Evolutionary conservation across 2,888 invertebrate species (phyloP).

Genomic region (Microplitis deprimator): DNA sequence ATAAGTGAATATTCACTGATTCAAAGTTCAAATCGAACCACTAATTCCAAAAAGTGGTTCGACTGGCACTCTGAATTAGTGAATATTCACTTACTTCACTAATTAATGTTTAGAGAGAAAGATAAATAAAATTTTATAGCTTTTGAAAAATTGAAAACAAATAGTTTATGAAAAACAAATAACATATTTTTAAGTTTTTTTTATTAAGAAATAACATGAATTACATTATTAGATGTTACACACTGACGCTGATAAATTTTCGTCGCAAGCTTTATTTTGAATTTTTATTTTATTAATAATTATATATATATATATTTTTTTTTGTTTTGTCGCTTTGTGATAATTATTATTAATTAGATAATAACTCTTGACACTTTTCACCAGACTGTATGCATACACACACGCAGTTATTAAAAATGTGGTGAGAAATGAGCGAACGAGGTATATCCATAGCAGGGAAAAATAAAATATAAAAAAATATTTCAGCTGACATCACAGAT

Average conservation of each 20-base stretch:
- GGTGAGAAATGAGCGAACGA: not conserved
- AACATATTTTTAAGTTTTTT: constrained; percentile 22
- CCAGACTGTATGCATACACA: not conserved
- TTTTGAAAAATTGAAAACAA: not conserved
- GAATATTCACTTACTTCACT: too few species aligned
- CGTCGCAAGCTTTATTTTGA: constrained; percentile 30
- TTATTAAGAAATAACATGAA: constrained; percentile 36
- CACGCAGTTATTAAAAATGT: not conserved
- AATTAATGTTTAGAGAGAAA: too few species aligned
- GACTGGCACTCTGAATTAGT: too few species aligned
- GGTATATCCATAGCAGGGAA: constrained; percentile 1
- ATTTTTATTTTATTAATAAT: constrained; percentile 15
- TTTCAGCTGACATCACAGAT: not conserved
- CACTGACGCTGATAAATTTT: constrained; percentile 30
- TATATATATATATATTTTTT: not conserved
- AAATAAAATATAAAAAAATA: not conserved
- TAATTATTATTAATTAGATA: constrained; percentile 9
- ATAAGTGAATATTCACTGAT: too few species aligned
- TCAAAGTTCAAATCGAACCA: too few species aligned
- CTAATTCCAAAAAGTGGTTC: too few species aligned
- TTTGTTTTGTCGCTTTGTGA: not conserved
- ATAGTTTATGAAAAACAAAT: constrained; percentile 16
- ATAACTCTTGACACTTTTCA: constrained; percentile 1
- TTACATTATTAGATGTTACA: constrained; percentile 32
- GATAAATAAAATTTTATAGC: too few species aligned